phyloP scores from a whole-genome alignment of 92 coral and sea anemone species.

The Parazoanthus atlanticus region DNA sequence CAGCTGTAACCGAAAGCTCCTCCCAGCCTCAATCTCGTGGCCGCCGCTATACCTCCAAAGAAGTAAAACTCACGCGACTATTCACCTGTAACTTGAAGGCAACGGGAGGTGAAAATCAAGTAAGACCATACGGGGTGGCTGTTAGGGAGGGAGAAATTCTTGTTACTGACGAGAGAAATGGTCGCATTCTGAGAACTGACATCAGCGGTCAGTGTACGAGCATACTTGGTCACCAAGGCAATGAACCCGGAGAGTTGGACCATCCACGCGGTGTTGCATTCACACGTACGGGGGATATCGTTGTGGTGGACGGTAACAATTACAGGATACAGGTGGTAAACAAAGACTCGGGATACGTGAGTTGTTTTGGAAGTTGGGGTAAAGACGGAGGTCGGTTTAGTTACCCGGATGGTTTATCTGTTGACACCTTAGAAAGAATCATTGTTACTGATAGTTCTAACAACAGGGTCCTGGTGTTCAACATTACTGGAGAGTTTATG shows the following conservation, averaged over 20 bases:
- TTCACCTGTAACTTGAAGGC: too few species aligned
- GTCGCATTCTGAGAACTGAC: neutral
- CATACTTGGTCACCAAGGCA: neutral
- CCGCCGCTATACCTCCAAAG: too few species aligned
- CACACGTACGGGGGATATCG: neutral
- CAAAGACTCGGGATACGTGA: too few species aligned
- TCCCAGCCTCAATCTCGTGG: too few species aligned
- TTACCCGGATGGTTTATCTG: slow-evolving; percentile 28
- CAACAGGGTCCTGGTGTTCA: slow-evolving; percentile 44
- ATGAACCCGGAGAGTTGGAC: neutral
- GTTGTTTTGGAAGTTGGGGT: slow-evolving; percentile 25
- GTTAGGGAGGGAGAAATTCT: neutral
- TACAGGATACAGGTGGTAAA: too few species aligned
- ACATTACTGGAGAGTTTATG: slow-evolving; percentile 6
- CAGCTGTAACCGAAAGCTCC: too few species aligned
- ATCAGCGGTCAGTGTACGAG: neutral
- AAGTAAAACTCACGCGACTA: too few species aligned
- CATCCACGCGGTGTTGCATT: neutral
- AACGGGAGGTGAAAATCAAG: neutral
- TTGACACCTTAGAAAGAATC: slow-evolving; percentile 30
- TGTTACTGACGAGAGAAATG: neutral
- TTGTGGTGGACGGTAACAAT: too few species aligned
- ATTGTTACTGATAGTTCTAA: slow-evolving; percentile 45
- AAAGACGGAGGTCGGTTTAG: slow-evolving; percentile 25
- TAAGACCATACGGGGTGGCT: neutral